Evolutionary conservation across 2,888 invertebrate species (phyloP).

Genomic region (Meloe dianella): DNA sequence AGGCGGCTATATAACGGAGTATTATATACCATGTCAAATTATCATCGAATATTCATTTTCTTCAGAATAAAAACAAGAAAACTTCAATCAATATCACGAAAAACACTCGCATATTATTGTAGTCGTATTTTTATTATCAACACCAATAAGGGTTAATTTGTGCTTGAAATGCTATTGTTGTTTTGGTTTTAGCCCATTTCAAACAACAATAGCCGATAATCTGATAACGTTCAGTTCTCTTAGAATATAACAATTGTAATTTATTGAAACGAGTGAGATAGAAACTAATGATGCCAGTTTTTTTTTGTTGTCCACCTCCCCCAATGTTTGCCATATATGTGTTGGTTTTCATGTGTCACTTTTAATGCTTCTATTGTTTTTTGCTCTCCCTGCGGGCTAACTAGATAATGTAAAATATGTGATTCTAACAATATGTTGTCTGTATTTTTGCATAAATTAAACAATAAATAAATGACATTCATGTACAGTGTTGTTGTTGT

Average conservation of each 20-base stretch:
- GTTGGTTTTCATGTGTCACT: conserved; percentile 7
- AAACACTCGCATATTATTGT: not conserved
- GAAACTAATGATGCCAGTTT: not conserved
- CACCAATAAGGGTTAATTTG: conserved; percentile 8
- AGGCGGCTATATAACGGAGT: not conserved
- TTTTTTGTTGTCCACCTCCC: not conserved
- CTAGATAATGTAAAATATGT: not conserved
- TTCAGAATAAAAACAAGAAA: not conserved
- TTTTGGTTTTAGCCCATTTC: not conserved
- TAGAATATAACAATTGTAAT: not conserved
- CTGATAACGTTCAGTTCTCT: conserved; percentile 4
- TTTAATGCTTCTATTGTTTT: conserved; percentile 11
- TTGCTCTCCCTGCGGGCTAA: not conserved
- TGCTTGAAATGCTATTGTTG: not conserved
- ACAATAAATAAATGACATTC: not conserved
- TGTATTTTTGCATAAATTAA: not conserved
- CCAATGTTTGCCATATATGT: not conserved
- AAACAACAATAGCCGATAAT: not conserved
- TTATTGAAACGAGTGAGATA: not conserved
- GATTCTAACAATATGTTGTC: not conserved
- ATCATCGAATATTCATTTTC: not conserved
- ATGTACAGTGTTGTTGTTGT: too few species aligned
- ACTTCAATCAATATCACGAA: not conserved
- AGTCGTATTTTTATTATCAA: not conserved
- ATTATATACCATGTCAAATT: not conserved